These are phyloP conservation scores for Temnothorax longispinosus DNA, from an alignment of 1,140 invertebrate genomes.

Conservation along the genomic window DNA sequence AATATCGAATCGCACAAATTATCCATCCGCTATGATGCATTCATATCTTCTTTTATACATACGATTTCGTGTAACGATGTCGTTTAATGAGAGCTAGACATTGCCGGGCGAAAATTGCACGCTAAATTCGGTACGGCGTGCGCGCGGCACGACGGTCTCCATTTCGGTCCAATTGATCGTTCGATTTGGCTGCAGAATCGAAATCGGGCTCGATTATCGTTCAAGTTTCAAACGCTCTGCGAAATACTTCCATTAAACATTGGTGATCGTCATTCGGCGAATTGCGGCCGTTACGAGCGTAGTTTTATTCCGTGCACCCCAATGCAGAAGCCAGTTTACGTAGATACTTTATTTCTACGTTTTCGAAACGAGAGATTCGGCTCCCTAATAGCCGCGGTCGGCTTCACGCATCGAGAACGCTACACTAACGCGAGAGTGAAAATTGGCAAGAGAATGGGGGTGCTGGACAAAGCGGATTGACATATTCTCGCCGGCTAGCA, in stretches of 20 bases:
- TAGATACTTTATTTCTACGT: constrained; percentile 40
- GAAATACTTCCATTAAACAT: constrained; percentile 60
- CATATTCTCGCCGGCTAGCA: background rate
- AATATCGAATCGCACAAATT: background rate
- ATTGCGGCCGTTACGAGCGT: constrained; percentile 50
- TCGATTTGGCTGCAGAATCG: constrained; percentile 55
- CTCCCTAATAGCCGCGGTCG: constrained; percentile 38
- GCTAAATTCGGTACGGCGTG: constrained; percentile 26
- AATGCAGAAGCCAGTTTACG: constrained; percentile 32
- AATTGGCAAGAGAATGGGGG: background rate
- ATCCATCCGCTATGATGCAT: background rate
- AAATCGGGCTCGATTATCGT: constrained; percentile 60
- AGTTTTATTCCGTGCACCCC: constrained; percentile 49
- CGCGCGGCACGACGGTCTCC: constrained; percentile 12
- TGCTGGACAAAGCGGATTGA: constrained; percentile 16
- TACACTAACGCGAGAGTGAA: constrained; percentile 18
- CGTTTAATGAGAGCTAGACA: constrained; percentile 26
- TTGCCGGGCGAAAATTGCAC: constrained; percentile 37
- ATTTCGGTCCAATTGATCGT: constrained; percentile 54
- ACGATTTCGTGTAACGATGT: constrained; percentile 20
- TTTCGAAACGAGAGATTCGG: constrained; percentile 30
- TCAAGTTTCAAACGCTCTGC: constrained; percentile 50
- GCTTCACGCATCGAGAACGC: constrained; percentile 23
- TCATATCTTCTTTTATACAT: constrained; percentile 14
- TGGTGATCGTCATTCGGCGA: constrained; percentile 57